These are phyloP conservation scores for Apamea crenata DNA, from an alignment of 2,888 invertebrate species.

Conservation along the genomic window DNA sequence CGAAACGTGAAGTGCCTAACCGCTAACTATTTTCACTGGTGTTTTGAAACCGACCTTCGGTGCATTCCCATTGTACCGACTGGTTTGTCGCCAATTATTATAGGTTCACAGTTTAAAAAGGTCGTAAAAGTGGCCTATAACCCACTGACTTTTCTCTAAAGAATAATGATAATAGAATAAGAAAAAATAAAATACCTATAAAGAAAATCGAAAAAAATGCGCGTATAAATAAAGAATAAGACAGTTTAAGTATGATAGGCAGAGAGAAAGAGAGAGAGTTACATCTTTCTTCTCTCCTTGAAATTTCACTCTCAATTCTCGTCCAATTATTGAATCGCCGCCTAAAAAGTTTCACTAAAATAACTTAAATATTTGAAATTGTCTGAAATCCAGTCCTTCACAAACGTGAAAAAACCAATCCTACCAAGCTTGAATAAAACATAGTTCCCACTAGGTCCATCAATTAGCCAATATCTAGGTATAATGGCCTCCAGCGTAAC, in stretches of 20 bases:
- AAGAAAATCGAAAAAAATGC: too few relatives aligned
- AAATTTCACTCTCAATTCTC: too few relatives aligned
- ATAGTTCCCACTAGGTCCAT: not conserved
- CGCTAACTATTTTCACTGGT: conserved; percentile 62
- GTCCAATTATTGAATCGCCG: too few relatives aligned
- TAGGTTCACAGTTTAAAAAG: too few relatives aligned
- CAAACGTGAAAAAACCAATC: not conserved
- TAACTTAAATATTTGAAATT: not conserved
- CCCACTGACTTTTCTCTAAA: not conserved
- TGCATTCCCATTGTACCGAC: not conserved
- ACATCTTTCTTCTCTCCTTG: too few relatives aligned
- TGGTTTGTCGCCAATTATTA: not conserved
- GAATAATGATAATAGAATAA: not conserved
- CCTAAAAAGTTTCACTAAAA: too few relatives aligned
- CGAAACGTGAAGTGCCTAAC: conserved; percentile 42
- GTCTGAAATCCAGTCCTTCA: not conserved
- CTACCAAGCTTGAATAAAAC: not conserved
- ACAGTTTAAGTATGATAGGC: too few relatives aligned
- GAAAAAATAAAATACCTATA: too few relatives aligned
- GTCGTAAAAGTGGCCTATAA: too few relatives aligned
- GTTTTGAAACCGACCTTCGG: conserved; percentile 42
- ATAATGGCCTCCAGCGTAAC: not conserved
- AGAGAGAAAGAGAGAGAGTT: too few relatives aligned
- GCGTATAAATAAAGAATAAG: too few relatives aligned
- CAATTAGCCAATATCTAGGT: too few relatives aligned